Conservation (phyloP, 2,797 vertebrate genomes). For the Triplophysa yarkandensis region DNA sequence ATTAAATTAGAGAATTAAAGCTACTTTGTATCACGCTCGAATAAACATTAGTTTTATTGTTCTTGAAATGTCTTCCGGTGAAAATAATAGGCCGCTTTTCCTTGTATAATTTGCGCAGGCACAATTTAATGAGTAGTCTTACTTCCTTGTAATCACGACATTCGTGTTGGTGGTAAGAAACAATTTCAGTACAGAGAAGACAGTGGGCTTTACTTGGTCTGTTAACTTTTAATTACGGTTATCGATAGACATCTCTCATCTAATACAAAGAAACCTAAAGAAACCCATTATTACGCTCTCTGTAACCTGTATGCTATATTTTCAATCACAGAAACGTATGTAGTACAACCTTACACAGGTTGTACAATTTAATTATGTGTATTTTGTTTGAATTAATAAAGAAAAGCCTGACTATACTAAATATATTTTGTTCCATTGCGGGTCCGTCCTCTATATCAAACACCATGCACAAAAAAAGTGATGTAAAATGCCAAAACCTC, state of each 20-base stretch:
- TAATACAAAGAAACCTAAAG: not conserved
- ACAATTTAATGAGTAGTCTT: constrained; percentile 9
- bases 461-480: no score
- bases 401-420: no score
- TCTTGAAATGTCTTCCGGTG: not conserved
- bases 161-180: constrained; percentile 8
- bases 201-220: constrained; percentile 13
- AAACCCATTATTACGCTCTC: not conserved
- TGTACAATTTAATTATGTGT: not conserved
- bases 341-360: not conserved
- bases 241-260: not conserved
- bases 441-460: no score
- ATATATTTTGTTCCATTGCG: not conserved
- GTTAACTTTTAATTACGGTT: constrained; percentile 12
- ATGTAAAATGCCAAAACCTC: no score
- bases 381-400: no score
- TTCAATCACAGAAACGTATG: not conserved
- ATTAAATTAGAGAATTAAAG: constrained; percentile 23
- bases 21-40: constrained; percentile 15
- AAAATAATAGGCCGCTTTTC: not conserved
- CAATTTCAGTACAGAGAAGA: not conserved
- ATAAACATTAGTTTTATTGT: constrained; percentile 8
- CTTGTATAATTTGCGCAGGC: constrained; percentile 22
- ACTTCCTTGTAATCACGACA: not conserved
- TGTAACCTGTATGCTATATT: not conserved